Evolutionary conservation across 1,140 invertebrate species (phyloP), one percentile per base, ranked within the genome.

Genomic region (Zaprionus kolodkinae): DNA sequence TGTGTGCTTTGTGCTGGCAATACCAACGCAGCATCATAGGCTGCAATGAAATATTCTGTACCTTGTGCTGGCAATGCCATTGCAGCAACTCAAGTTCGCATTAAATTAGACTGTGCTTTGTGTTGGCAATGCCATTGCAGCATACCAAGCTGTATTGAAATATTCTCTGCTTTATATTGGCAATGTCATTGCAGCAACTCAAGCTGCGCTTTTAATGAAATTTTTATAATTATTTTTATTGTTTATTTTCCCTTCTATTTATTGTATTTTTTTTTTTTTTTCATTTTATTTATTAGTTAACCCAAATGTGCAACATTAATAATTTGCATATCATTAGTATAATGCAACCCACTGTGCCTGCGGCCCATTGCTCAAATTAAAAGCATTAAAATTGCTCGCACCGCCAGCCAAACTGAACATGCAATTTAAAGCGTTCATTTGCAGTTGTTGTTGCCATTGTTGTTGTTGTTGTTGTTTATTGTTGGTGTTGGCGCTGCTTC

Each of bases 361-460:
- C 54, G 17, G 27, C 35, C 36, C 30, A 33, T 79, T 65, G 36
- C 36, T 48, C 59, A 62, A 74, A 71, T 88, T 83, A 77, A 86
- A 83, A 79, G 84, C 84, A 88, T 88, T 86, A 83, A 79, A 74
- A 79, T 71, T 62, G 79, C 79, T 76, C 56, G 67, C 72, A 76
- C 65, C 74, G 78, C 67, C 54, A 57, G 78, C 67, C 54, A 57
- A 64, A 68, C 72, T 83, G 80, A 87, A 86, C 76, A 82, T 86
- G 82, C 82, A 86, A 86, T 83, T 83, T 82, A 87, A 79, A 64
- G 72, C 66, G 33, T 38, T 56, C 52, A 21, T 62, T 56, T 30
- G 38, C 50, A 66, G 64, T 45, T 48, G 33, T 64, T 64, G 15
- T 15, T 13, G 11, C 43, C 43, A 21, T 21, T 45, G 36, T 54